Conservation (phyloP, 2,113 vertebrate genomes). For the Azemiops feae region DNA sequence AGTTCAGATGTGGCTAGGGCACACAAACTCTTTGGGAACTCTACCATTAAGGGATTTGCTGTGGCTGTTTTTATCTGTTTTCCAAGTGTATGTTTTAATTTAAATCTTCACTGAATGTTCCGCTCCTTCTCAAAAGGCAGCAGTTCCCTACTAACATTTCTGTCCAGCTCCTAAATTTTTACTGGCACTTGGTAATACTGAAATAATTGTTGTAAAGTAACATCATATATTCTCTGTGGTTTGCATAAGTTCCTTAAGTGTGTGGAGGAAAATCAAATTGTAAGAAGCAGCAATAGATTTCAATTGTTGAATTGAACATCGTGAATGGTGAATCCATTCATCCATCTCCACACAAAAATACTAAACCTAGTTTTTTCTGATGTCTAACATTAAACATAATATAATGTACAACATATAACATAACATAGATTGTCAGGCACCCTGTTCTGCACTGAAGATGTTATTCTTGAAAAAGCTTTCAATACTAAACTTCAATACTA, state of each 20-base stretch:
- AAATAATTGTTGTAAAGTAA: neutral
- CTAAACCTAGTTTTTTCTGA: neutral
- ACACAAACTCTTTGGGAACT: neutral
- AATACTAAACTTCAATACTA: neutral
- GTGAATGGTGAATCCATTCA: neutral
- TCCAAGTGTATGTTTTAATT: neutral
- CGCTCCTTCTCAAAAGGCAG: neutral
- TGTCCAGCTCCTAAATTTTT: neutral
- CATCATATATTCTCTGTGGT: neutral
- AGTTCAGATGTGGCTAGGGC: constrained; percentile 70
- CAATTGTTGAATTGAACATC: neutral
- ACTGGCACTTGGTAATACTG: neutral
- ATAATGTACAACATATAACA: neutral
- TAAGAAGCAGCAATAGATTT: neutral
- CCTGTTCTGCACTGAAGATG: neutral
- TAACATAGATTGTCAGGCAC: neutral
- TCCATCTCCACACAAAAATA: neutral
- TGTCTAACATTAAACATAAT: neutral
- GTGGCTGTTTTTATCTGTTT: neutral
- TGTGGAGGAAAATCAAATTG: neutral
- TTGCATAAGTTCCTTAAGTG: neutral
- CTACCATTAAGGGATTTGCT: constrained; percentile 4
- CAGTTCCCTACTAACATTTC: neutral
- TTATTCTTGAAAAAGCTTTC: neutral
- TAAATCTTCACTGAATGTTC: neutral